Base-by-base conservation (phyloP, 2,113 vertebrate genomes). In the Pipa parva region DNA sequence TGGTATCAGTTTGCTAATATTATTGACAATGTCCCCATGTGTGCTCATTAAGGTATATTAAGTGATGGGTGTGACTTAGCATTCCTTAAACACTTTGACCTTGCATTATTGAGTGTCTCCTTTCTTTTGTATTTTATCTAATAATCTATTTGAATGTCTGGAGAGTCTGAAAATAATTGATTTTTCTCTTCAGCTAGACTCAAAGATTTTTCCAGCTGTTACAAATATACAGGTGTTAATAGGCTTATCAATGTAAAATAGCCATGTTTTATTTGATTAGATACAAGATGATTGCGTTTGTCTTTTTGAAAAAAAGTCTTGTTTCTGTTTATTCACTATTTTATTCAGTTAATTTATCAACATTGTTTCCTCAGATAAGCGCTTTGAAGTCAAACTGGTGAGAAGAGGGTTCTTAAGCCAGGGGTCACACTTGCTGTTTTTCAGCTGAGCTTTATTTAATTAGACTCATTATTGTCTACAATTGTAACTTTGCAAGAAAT, bases 301-400 rank as follows among this genome's bases (percentile, higher is more conserved):
- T 49, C 27, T 48, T 61, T 45, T 62, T 62, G 26, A 21, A 62
- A 60, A 18, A n/a, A n/a, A n/a, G n/a, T n/a, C n/a, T n/a, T n/a
- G n/a, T n/a, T n/a, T n/a, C n/a, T n/a, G n/a, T n/a, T n/a, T n/a
- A n/a, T n/a, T n/a, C n/a, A n/a, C n/a, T n/a, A n/a, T n/a, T n/a
- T n/a, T n/a, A n/a, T n/a, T n/a, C n/a, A n/a, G n/a, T n/a, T n/a
- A n/a, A n/a, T n/a, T n/a, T n/a, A n/a, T n/a, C n/a, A n/a, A n/a
- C n/a, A n/a, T n/a, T n/a, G n/a, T n/a, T n/a, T n/a, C n/a, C n/a
- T n/a, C n/a, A n/a, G n/a, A n/a, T n/a, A n/a, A n/a, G n/a, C n/a
- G n/a, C n/a, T n/a, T n/a, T n/a, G n/a, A n/a, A n/a, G n/a, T n/a
- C n/a, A n/a, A n/a, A n/a, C n/a, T n/a, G n/a, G n/a, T n/a, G n/a